phyloP scores from a whole-genome alignment of 2,888 invertebrate species.

The Trichacis sp. region DNA sequence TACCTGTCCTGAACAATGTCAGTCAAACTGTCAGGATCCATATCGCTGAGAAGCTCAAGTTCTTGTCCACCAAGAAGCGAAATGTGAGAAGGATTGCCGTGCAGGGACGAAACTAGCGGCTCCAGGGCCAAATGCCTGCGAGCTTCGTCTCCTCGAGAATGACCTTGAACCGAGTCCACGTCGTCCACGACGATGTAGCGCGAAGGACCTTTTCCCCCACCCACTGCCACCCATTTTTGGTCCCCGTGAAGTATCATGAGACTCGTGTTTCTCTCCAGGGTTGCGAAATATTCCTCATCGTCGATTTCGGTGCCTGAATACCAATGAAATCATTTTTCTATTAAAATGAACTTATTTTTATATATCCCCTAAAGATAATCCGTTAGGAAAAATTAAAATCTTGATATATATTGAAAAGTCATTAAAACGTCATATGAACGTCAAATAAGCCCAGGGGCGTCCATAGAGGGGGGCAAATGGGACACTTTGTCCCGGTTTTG shows the following conservation, averaged over 20 bases:
- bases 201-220: constrained; percentile 57
- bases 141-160: constrained; percentile 45
- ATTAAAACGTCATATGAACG: too few species aligned
- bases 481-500: too few species aligned
- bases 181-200: constrained; percentile 64
- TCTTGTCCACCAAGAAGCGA: constrained; percentile 87
- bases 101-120: constrained; percentile 61
- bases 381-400: too few species aligned
- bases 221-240: constrained; percentile 78
- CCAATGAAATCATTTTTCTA: not conserved
- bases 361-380: too few species aligned
- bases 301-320: constrained; percentile 86
- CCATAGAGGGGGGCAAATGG: too few species aligned
- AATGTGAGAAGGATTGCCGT: constrained; percentile 82
- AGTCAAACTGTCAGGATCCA: constrained; percentile 89
- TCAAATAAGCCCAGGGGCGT: too few species aligned
- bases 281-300: constrained; percentile 94
- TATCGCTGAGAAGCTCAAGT: constrained; percentile 86
- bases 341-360: not conserved
- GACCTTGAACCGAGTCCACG: constrained; percentile 53
- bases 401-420: too few species aligned
- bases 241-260: constrained; percentile 84
- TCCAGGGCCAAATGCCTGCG: constrained; percentile 54
- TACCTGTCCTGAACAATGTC: constrained; percentile 82
- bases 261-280: constrained; percentile 87